phyloP scores from a whole-genome alignment of 2,888 invertebrate genomes.

The Terebella lapidaria region DNA sequence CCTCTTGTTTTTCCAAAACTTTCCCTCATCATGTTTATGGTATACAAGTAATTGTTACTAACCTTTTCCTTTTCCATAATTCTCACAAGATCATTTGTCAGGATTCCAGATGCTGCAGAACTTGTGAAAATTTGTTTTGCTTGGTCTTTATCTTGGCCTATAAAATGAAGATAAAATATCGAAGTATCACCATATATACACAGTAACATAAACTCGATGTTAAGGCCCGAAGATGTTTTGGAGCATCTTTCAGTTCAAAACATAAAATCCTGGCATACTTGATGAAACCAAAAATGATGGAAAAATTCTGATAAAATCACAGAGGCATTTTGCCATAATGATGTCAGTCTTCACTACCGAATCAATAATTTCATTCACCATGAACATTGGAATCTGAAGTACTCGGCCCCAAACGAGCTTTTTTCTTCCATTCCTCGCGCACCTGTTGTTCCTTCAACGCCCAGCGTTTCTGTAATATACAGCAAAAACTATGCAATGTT shows the following conservation, averaged over 20 bases:
- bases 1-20: too few species aligned
- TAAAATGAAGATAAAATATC: too few species aligned
- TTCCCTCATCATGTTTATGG: too few species aligned
- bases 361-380: not conserved
- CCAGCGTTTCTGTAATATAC: conserved; percentile 35
- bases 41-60: too few species aligned
- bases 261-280: too few species aligned
- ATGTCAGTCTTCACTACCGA: too few species aligned
- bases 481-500: too few species aligned
- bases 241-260: too few species aligned
- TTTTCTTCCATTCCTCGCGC: conserved; percentile 30
- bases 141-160: conserved; percentile 24
- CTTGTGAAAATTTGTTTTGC: conserved; percentile 47
- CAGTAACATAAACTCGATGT: too few species aligned
- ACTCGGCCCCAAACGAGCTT: conserved; percentile 1
- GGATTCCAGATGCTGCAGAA: conserved; percentile 47
- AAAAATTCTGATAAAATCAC: not conserved
- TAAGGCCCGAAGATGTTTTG: too few species aligned
- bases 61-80: conserved; percentile 42
- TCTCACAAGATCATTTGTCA: conserved; percentile 49
- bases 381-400: not conserved
- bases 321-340: too few species aligned
- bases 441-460: conserved; percentile 33
- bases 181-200: too few species aligned
- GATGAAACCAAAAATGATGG: not conserved